Base-by-base conservation (phyloP, 2,888 invertebrate species). In the Slavum lentiscoides region DNA sequence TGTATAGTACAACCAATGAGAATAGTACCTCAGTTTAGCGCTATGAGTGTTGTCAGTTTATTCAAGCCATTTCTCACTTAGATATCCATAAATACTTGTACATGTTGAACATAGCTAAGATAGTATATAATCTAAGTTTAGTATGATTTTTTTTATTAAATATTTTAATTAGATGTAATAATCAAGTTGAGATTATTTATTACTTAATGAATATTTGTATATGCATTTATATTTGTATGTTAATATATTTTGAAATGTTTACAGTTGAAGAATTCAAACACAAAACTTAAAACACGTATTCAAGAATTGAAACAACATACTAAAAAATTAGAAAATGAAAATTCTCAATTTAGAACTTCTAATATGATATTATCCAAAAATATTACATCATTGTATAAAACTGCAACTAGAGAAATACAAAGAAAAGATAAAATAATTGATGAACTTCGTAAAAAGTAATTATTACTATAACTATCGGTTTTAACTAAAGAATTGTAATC, bases 351-450 rank as follows among this genome's bases (percentile, higher is more conserved):
- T 0, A 64, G 70, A 53, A 19, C 43, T 17, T 0, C 61, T 9
- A 82, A 82, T 68, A 17, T 8, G 6, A 43, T 59, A 19, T 66
- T 82, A 49, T 37, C 55, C 17, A 67, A 68, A 68, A 83, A 83
- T 61, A 82, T 83, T 17, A 73, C 82, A 23, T 75, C 81, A 61
- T 74, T 83, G 19, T 82, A 70, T 55, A 83, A 75, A 75, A 83
- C 83, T 66, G 83, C 83, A 6, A 21, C 13, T 15, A 61, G 15
- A 49, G 83, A 83, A 76, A 82, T 82, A n/a, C 58, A 64, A 39
- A 74, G 83, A 64, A 83, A 83, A 76, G 82, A 83, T 21, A 62
- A 73, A 13, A 58, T 73, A 7, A 81, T 83, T 7, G 30, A 53
- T n/a, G 82, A 82, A 17, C 61, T 83, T 8, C 72, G 73, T 6